Evolutionary conservation across 2,113 vertebrate genomes (phyloP).

Genomic region (Aegypius monachus): DNA sequence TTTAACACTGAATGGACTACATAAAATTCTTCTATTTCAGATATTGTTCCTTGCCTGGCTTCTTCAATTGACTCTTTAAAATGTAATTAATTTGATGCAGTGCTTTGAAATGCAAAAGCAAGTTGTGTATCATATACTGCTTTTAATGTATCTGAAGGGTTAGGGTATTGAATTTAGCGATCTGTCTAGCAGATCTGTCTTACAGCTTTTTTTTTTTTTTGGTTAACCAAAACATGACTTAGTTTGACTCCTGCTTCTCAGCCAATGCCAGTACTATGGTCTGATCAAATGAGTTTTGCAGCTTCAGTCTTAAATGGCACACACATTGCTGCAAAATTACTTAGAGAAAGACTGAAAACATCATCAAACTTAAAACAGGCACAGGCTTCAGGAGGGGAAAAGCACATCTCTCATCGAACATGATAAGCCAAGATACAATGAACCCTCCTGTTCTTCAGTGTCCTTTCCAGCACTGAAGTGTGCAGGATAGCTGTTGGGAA

Average conservation of each 20-base stretch:
- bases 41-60: background rate
- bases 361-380: fast-evolving
- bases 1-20: constrained; percentile 65
- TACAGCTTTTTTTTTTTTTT: background rate
- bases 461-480: background rate
- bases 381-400: background rate
- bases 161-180: background rate
- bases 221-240: background rate
- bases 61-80: background rate
- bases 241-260: background rate
- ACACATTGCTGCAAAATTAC: background rate
- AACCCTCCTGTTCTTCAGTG: background rate
- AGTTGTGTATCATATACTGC: background rate
- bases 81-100: background rate
- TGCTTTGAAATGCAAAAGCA: background rate
- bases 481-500: background rate
- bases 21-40: constrained; percentile 65
- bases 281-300: background rate
- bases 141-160: background rate
- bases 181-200: too few relatives aligned
- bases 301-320: background rate
- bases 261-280: background rate
- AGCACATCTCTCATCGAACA: background rate
- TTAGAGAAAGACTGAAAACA: background rate
- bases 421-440: background rate